Evolutionary conservation across 53 echinoderm and acorn worm genomes (phyloP), one percentile per base, ranked within the genome.

Genomic region (Glandiceps talaboti): DNA sequence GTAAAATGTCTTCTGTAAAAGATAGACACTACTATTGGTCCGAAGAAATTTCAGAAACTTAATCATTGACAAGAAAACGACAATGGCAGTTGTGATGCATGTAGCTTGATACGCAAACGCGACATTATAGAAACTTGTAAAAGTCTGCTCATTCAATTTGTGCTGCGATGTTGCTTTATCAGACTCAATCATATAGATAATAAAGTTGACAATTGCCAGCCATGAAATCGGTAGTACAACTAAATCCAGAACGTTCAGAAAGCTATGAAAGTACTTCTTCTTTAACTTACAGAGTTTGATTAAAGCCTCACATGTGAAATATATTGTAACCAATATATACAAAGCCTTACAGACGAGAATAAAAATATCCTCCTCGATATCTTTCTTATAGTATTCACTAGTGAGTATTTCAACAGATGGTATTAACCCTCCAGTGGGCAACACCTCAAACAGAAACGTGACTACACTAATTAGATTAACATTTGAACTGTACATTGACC

Each of bases 1-100:
- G 32, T 73, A 6, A 20, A 90, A 74, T 1, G 96, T 92, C 28
- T 28, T 81, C 64, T 92, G 84, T 33, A 92, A 73, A 10, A 93
- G 85, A 75, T 77, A 81, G 29, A 92, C 88, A 30, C 90, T 92
- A 76, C 83, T 86, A 83, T 96, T 96, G 86, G 79, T 86, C 73
- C 87, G 92, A 28, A 96, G 92, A 79, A 96, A 75, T 85, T 96
- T 96, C 83, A 87, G 81, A 27, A 88, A 90, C 32, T 93, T 92
- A 64, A 96, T 79, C 31, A 89, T 87, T 76, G 85, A 85, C 76
- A 84, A 77, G 80, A 96, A 88, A 12, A 89, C 92, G 25, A 96
- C 81, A n/a, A 77, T 74, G 14, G 85, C 87, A 0, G 86, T 86
- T 0, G 82, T 74, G 31, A 32, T 32, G 20, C 80, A 85, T 76